These are phyloP conservation scores for Brachionus angularis DNA, from an alignment of 1,140 invertebrate genomes.

Conservation along the genomic window DNA sequence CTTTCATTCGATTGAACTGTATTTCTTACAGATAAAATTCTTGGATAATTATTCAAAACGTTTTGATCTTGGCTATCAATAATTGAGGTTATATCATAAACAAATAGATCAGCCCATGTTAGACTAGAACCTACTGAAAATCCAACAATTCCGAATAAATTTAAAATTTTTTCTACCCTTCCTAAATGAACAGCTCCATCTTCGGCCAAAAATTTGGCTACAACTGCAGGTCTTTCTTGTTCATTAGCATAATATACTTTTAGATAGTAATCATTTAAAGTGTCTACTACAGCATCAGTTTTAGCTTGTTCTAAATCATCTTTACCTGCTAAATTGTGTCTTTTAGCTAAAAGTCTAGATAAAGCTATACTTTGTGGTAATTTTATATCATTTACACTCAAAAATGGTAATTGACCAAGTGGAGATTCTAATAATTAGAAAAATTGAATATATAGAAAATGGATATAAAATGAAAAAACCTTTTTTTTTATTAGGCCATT, in stretches of 20 bases:
- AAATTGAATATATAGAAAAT: not conserved
- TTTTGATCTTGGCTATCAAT: not conserved
- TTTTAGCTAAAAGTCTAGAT: conserved; percentile 16
- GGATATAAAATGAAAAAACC: not conserved
- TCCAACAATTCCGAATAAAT: conserved; percentile 2
- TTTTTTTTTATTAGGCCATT: too few relatives aligned
- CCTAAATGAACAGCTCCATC: not conserved
- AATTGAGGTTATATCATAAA: conserved; percentile 2
- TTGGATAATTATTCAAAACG: conserved; percentile 11
- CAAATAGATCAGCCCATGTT: conserved; percentile 32
- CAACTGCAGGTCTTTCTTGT: not conserved
- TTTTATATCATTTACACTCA: conserved; percentile 45
- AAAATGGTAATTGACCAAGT: conserved; percentile 45
- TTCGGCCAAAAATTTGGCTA: conserved; percentile 22
- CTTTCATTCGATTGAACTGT: conserved; percentile 37
- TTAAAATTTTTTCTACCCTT: conserved; percentile 3
- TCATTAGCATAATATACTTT: conserved; percentile 14
- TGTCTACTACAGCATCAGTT: conserved; percentile 34
- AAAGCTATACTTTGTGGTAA: conserved; percentile 46
- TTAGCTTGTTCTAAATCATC: conserved; percentile 40
- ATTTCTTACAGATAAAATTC: not conserved
- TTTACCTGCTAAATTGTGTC: conserved; percentile 17
- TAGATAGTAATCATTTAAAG: conserved; percentile 8
- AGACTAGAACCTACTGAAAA: conserved; percentile 26
- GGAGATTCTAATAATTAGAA: conserved; percentile 1